Percentiles rank a stretch among this genome's conserved stretches.
These are phyloP conservation scores for Hydractinia echinata DNA, from an alignment of 30 jellyfish, hydroid and myxozoan genomes.

Conservation along the genomic window DNA sequence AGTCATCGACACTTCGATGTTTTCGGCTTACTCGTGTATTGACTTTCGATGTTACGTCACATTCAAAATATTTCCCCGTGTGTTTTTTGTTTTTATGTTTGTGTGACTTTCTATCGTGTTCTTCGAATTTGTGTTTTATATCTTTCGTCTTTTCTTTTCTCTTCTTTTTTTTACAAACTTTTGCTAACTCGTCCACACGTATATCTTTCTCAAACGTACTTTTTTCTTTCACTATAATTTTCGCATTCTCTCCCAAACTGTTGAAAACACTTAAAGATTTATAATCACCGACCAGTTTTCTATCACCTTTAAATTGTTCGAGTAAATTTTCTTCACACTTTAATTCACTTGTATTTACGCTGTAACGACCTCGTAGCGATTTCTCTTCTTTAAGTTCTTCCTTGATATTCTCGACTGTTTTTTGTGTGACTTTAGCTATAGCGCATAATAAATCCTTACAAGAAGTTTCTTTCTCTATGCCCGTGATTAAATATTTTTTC, in stretches of 20 bases:
- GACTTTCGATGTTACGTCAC: neutral
- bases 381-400: slow-evolving; percentile 6
- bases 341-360: slow-evolving; percentile 13
- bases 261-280: slow-evolving; percentile 16
- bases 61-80: neutral
- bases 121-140: slow-evolving; percentile 2
- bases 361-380: neutral
- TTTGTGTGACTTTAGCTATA: slow-evolving; percentile 46
- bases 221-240: slow-evolving; percentile 24
- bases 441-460: slow-evolving; percentile 75
- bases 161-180: neutral
- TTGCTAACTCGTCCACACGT: slow-evolving; percentile 26
- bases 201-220: slow-evolving; percentile 14
- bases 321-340: neutral
- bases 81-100: neutral
- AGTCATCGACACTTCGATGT: slow-evolving; percentile 25
- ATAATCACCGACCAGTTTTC: neutral
- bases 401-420: neutral
- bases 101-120: neutral
- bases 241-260: slow-evolving; percentile 20
- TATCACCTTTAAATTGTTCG: slow-evolving; percentile 18
- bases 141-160: neutral
- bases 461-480: slow-evolving; percentile 54
- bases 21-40: neutral
- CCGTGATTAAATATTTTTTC: slow-evolving; percentile 50